Base-by-base conservation (phyloP, 2,888 invertebrate genomes). In the Drosophila borborema region DNA sequence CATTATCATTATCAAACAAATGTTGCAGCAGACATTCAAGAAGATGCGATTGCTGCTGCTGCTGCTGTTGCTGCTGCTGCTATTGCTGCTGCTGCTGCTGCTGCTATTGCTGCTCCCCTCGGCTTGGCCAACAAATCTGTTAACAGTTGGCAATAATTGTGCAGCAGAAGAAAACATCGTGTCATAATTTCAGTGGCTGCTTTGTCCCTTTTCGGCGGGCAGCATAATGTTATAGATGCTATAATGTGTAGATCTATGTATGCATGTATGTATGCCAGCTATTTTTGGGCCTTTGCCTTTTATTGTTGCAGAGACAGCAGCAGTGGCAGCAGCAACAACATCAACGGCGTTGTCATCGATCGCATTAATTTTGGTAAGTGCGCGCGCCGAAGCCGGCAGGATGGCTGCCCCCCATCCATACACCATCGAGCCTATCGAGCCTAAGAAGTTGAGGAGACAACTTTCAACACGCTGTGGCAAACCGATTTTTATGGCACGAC, bases 141-240 rank as follows among this genome's bases (percentile, higher is more conserved):
- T 92, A 92, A 91, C 92, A 92, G 92, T 91, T 89, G 90, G 90
- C 90, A 90, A 92, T 92, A 92, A 91, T 92, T 87, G 90, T 90
- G 87, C 64, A 71, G 90, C 81, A 81, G 74, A 63, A 74, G 89
- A 73, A 74, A 71, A 60, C 81, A 46, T 83, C 81, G 61, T 90
- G 61, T 90, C 86, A 91, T 91, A 89, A 86, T 89, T 91, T 91
- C 68, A 73, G 77, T 64, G 68, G 76, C 89, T 88, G 83, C 84
- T 85, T 81, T 82, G 87, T 82, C 76, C 74, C 80, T 81, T 85
- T 81, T 66, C 53, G 70, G 40, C 54, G 10, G 43, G 64, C 65
- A 80, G 56, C 80, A 79, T 79, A 79, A 82, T 79, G 74, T 49
- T 63, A 41, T 72, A 54, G 49, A 31, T 14, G 49, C 48, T 49